Base-by-base conservation (phyloP, 2,797 vertebrate species). In the Spinus pinus region DNA sequence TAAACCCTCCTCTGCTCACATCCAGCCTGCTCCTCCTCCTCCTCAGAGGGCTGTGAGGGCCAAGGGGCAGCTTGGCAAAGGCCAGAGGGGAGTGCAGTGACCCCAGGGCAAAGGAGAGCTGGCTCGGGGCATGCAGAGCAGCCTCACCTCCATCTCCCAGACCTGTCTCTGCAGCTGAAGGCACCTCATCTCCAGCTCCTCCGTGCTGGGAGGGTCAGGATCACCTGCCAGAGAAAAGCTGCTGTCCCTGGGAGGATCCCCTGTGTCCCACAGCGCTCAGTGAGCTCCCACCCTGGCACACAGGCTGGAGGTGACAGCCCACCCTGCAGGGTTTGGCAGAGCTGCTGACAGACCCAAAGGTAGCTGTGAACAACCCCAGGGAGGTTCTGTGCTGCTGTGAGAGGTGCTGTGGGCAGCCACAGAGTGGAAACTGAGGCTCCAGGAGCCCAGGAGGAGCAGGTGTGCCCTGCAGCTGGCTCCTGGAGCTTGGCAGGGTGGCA, bases 111-210 rank as follows among this genome's bases (percentile, higher is more conserved):
- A 28, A 80, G 60, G 27, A 27, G 35, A 62, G 46, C 12, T 72
- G 81, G 79, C 74, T 57, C 30, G 27, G 65, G 37, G 41, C 12
- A 21, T 20, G 81, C 5, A 61, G 44, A 78, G 86, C 83, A 70
- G 46, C 71, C 98, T 98, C 88, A 99, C 99, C 98, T 99, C 98
- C 99, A 99, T 99, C 95, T 99, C 98, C 90, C 72, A 84, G 31
- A 99, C 97, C 97, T 99, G 98, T 39, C 78, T 96, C 95, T 99
- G 98, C 88, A 99, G 98, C 57, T 95, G 92, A 39, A 94, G n/a
- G 64, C 98, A 99, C 56, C 33, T 97, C 15, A 15, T 88, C 65
- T 98, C 97, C 75, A 99, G 94, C 10, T 98, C 96, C 31, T 97
- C 95, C 44, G 88, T 89, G 61, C 44, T 51, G 47, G 61, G 10